A percentile compares a stretch with the other conserved stretches of the same genome.
Evolutionary conservation across 1,140 invertebrate genomes (phyloP).

Genomic region (Notospermus geniculatus): DNA sequence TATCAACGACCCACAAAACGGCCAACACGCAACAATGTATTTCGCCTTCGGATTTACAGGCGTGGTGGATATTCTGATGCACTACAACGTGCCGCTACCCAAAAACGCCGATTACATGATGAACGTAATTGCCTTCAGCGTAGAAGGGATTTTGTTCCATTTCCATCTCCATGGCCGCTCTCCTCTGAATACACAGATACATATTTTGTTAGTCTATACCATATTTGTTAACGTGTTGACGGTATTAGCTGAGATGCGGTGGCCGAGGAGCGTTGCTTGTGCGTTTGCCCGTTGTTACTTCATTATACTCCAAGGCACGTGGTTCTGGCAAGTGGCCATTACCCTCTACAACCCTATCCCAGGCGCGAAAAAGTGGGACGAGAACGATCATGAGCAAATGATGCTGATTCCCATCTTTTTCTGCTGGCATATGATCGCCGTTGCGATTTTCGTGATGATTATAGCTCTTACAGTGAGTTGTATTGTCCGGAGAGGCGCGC

Average conservation of each 20-base stretch:
- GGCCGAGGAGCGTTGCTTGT: slow-evolving; percentile 46
- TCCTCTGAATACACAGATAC: slow-evolving; percentile 57
- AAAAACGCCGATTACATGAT: slow-evolving; percentile 55
- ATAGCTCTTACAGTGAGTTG: slow-evolving; percentile 38
- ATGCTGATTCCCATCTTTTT: slow-evolving; percentile 59
- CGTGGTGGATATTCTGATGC: slow-evolving; percentile 53
- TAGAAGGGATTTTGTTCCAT: slow-evolving; percentile 59
- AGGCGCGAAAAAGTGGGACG: slow-evolving; percentile 48
- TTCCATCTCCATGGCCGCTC: slow-evolving; percentile 59
- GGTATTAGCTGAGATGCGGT: slow-evolving; percentile 53
- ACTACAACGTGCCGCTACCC: slow-evolving; percentile 52
- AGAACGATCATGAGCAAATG: slow-evolving; percentile 55
- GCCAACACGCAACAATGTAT: slow-evolving; percentile 62
- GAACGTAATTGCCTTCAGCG: slow-evolving; percentile 49
- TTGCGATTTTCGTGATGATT: slow-evolving; percentile 44
- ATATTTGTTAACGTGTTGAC: slow-evolving; percentile 44
- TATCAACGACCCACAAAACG: slow-evolving; percentile 54
- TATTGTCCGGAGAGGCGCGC: slow-evolving; percentile 26
- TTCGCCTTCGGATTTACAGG: slow-evolving; percentile 59
- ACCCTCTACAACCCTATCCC: slow-evolving; percentile 58
- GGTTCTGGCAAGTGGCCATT: slow-evolving; percentile 61
- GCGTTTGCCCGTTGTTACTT: slow-evolving; percentile 52
- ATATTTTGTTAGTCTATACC: slow-evolving; percentile 57
- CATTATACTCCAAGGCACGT: slow-evolving; percentile 58
- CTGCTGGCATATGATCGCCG: slow-evolving; percentile 54